Evolutionary conservation across 1,140 invertebrate species (phyloP).

Genomic region (Megalopta genalis): DNA sequence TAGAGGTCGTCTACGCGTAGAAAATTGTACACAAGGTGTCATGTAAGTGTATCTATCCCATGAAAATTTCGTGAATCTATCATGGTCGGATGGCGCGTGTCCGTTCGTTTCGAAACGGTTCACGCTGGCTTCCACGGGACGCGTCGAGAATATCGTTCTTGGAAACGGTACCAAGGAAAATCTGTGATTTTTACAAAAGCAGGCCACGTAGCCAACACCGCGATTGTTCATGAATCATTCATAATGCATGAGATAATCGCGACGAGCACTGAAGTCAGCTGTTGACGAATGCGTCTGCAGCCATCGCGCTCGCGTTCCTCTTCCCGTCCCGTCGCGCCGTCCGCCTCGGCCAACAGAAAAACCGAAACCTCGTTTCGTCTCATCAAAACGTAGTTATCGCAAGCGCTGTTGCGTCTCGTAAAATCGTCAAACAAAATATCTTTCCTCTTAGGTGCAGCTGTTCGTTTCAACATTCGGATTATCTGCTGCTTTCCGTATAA

Average conservation of each 20-base stretch:
- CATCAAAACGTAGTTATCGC: conserved; percentile 7
- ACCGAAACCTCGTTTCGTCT: not conserved
- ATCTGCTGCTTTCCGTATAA: too few relatives aligned
- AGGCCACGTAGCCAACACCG: conserved; percentile 52
- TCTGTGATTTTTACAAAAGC: conserved; percentile 57
- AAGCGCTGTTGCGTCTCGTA: not conserved
- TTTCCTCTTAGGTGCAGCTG: too few relatives aligned
- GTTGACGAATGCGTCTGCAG: conserved; percentile 58
- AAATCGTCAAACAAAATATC: conserved; percentile 11
- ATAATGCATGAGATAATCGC: conserved; percentile 68
- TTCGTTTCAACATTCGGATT: too few relatives aligned
- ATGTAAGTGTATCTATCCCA: not conserved
- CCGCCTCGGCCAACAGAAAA: conserved; percentile 22
- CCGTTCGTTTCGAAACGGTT: conserved; percentile 12
- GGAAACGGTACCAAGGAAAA: conserved; percentile 41
- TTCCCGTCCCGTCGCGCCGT: too few relatives aligned
- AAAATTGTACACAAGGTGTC: too few relatives aligned
- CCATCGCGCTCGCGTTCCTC: conserved; percentile 6
- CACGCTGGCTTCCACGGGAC: not conserved
- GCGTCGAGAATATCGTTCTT: conserved; percentile 33
- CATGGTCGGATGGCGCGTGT: not conserved
- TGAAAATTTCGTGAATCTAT: not conserved
- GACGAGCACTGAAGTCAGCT: conserved; percentile 44
- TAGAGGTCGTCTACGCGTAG: too few relatives aligned
- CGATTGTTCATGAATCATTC: conserved; percentile 69